Evolutionary conservation across 2,888 invertebrate genomes (phyloP).

Genomic region (Lypha dubia): DNA sequence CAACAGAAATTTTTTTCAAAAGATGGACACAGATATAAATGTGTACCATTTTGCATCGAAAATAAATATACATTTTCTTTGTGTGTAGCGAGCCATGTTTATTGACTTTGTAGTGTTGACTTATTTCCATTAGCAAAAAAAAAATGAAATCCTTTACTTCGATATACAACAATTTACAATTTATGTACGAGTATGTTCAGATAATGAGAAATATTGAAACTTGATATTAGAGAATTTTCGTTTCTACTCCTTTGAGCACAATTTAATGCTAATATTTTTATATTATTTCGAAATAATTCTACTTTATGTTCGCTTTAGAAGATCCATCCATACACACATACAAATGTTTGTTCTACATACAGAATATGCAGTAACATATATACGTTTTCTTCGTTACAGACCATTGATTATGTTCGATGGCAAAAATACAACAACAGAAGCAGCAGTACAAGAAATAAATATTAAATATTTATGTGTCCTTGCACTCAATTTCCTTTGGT

Average conservation of each 20-base stretch:
- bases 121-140: slow-evolving; percentile 6
- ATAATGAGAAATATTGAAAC: slow-evolving; percentile 37
- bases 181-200: slow-evolving; percentile 40
- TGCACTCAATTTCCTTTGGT: slow-evolving; percentile 54
- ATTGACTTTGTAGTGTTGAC: slow-evolving; percentile 38
- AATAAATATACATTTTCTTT: slow-evolving; percentile 39
- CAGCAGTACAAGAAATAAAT: slow-evolving; percentile 40
- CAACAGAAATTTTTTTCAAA: background rate
- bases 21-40: background rate
- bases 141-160: background rate
- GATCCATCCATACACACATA: background rate
- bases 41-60: slow-evolving; percentile 13
- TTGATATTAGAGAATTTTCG: slow-evolving; percentile 7
- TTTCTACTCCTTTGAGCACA: background rate
- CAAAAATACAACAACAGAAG: slow-evolving; percentile 4
- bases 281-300: slow-evolving; percentile 5
- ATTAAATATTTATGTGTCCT: slow-evolving; percentile 59
- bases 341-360: background rate
- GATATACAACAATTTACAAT: slow-evolving; percentile 18
- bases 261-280: slow-evolving; percentile 23
- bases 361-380: no score
- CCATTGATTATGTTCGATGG: slow-evolving; percentile 46
- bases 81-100: slow-evolving; percentile 18
- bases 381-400: slow-evolving; percentile 33
- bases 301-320: slow-evolving; percentile 5